These are phyloP conservation scores for Calosoma granatense DNA, from an alignment of 1,140 invertebrate genomes.

Conservation along the genomic window DNA sequence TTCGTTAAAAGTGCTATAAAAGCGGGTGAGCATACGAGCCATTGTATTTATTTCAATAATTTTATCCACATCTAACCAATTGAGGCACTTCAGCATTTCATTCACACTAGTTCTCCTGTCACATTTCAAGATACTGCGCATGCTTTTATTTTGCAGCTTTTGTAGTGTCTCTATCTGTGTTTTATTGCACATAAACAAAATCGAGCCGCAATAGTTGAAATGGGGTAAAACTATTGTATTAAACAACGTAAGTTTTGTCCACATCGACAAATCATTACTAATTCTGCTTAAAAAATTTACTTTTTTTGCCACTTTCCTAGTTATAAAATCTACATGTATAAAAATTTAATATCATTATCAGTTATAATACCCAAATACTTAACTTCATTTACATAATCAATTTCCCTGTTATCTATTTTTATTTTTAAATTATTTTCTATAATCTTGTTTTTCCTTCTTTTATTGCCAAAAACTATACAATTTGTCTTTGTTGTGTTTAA, in stretches of 20 bases:
- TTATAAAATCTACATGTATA: not conserved
- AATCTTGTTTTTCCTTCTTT: not conserved
- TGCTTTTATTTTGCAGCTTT: not conserved
- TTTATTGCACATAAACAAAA: not conserved
- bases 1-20: too few species aligned
- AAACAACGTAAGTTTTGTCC: not conserved
- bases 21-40: too few species aligned
- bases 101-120: too few species aligned
- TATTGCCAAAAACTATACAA: not conserved
- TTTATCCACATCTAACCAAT: too few species aligned
- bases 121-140: not conserved
- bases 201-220: not conserved
- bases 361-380: not conserved
- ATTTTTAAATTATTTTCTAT: not conserved
- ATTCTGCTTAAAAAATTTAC: not conserved
- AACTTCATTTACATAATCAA: not conserved
- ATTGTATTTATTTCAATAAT: too few species aligned
- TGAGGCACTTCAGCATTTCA: too few species aligned
- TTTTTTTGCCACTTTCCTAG: not conserved
- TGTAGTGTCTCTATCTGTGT: not conserved
- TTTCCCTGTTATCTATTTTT: not conserved
- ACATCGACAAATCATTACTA: not conserved
- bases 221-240: not conserved
- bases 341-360: not conserved
- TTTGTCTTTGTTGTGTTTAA: not conserved